A percentile compares a stretch with the other conserved stretches of the same genome.
phyloP scores from a whole-genome alignment of 2,797 vertebrate species.

The Brotogeris chrysoptera region DNA sequence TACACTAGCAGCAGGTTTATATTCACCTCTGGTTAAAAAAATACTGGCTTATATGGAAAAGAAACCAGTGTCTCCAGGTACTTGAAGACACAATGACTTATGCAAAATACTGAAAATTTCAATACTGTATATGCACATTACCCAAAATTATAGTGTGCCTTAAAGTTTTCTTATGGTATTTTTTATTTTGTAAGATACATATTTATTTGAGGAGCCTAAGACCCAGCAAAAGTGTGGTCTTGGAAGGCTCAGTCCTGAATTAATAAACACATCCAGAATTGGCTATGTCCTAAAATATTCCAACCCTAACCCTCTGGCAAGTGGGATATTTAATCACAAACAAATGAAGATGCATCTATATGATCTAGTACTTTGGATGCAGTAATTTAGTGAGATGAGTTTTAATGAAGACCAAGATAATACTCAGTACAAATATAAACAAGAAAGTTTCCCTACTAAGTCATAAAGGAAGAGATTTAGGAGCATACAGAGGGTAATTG shows the following conservation, averaged over 20 bases:
- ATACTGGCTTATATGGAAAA: background rate
- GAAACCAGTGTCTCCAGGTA: background rate
- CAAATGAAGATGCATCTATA: background rate
- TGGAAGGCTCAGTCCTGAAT: background rate
- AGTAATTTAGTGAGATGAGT: constrained; percentile 40
- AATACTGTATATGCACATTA: background rate
- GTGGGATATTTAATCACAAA: background rate
- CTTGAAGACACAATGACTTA: background rate
- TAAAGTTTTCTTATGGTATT: background rate
- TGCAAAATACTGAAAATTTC: background rate
- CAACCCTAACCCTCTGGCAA: background rate
- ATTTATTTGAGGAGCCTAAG: background rate
- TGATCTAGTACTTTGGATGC: background rate
- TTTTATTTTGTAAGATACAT: background rate
- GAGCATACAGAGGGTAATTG: constrained; percentile 19
- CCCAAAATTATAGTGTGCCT: background rate
- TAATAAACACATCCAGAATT: background rate
- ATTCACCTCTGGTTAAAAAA: background rate
- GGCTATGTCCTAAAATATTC: background rate
- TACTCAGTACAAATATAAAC: constrained; percentile 43
- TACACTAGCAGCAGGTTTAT: background rate
- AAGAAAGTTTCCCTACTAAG: background rate
- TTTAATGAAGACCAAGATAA: constrained; percentile 45
- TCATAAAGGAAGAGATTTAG: constrained; percentile 51
- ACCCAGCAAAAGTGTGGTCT: background rate